phyloP scores from a whole-genome alignment of 2,113 vertebrate genomes.

The Pristiophorus japonicus region DNA sequence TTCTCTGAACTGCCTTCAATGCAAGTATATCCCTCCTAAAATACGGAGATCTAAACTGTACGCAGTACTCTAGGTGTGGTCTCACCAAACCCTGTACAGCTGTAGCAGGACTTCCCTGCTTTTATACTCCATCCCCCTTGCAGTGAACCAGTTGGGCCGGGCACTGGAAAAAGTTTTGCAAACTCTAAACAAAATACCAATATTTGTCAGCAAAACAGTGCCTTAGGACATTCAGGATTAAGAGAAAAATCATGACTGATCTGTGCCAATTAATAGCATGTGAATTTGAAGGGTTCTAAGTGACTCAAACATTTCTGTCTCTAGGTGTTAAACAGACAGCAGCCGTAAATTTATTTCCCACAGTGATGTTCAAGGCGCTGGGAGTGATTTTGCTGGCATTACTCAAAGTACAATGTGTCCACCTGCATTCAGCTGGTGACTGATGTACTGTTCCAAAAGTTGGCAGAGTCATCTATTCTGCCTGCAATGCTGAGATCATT shows the following conservation, averaged over 20 bases:
- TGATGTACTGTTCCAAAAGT: neutral
- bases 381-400: neutral
- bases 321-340: neutral
- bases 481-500: neutral
- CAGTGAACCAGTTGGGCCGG: neutral
- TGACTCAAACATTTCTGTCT: neutral
- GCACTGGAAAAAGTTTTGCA: neutral
- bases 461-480: slow-evolving; percentile 19
- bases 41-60: too few relatives aligned
- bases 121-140: too few relatives aligned
- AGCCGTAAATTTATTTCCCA: slow-evolving; percentile 24
- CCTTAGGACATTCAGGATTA: neutral
- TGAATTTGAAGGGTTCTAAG: neutral
- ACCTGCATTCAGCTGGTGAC: slow-evolving; percentile 23
- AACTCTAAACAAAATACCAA: neutral
- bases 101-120: too few relatives aligned
- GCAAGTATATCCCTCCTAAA: too few relatives aligned
- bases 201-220: neutral
- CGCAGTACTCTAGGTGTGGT: too few relatives aligned
- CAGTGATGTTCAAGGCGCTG: neutral
- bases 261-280: neutral
- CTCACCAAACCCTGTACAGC: too few relatives aligned
- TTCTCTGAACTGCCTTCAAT: too few relatives aligned
- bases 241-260: neutral
- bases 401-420: slow-evolving; percentile 23